Percentiles rank a stretch among this genome's conserved stretches.
Evolutionary conservation across 37 sponge, comb jelly and placozoan species (phyloP).

Genomic region (Diacarnus erythraeanus): DNA sequence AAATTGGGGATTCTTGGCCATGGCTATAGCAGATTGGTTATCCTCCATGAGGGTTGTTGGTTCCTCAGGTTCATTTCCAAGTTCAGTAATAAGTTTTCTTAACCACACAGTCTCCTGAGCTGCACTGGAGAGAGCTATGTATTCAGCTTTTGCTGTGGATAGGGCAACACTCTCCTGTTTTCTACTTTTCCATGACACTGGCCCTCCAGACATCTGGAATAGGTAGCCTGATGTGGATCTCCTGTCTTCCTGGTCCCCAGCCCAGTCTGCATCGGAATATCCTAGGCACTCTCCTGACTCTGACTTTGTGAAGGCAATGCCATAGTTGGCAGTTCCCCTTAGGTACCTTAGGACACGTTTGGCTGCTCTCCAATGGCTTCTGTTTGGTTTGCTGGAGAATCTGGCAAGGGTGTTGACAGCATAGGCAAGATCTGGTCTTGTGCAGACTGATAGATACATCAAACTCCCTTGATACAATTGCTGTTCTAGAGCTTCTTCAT

Average conservation of each 20-base stretch:
- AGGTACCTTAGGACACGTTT: slow-evolving; percentile 45
- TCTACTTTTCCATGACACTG: too few relatives aligned
- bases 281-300: neutral
- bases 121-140: too few relatives aligned
- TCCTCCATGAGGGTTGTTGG: too few relatives aligned
- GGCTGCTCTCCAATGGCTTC: slow-evolving; percentile 23
- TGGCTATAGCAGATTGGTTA: too few relatives aligned
- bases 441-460: slow-evolving; percentile 32
- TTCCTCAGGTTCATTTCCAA: too few relatives aligned
- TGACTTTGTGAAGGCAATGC: slow-evolving; percentile 5
- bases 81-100: too few relatives aligned
- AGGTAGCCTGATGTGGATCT: slow-evolving; percentile 42
- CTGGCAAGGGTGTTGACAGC: too few relatives aligned
- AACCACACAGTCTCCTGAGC: too few relatives aligned
- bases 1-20: too few relatives aligned
- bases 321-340: slow-evolving; percentile 29
- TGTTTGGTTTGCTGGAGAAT: slow-evolving; percentile 25
- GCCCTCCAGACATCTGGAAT: neutral
- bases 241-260: slow-evolving; percentile 38
- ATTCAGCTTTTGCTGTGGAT: too few relatives aligned
- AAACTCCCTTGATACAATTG: slow-evolving; percentile 27
- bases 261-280: slow-evolving; percentile 48
- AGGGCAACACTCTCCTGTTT: too few relatives aligned
- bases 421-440: slow-evolving; percentile 46
- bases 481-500: slow-evolving; percentile 6